A percentile compares a stretch with the other conserved stretches of the same genome.
phyloP scores from a whole-genome alignment of 1,140 invertebrate genomes.

The Tetragnatha versicolor region DNA sequence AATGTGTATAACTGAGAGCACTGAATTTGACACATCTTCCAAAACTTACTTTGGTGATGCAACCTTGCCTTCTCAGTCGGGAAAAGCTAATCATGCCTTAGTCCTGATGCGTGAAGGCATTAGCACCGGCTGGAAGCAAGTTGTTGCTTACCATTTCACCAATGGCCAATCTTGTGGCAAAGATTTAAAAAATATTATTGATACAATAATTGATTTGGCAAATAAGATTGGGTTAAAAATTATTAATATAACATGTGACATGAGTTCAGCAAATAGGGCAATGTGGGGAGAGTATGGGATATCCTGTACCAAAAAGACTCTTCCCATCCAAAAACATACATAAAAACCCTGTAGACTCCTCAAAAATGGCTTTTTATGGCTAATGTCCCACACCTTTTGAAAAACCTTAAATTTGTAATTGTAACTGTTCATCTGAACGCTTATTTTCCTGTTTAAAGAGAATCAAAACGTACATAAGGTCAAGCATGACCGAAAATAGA shows the following conservation, averaged over 20 bases:
- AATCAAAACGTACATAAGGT: no score
- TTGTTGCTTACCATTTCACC: slow-evolving; percentile 1
- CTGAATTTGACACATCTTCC: not conserved
- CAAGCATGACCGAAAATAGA: no score
- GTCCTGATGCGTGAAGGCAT: not conserved
- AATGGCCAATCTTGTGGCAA: not conserved
- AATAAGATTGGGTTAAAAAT: not conserved
- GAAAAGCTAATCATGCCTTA: not conserved
- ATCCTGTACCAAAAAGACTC: not conserved
- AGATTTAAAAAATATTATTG: not conserved
- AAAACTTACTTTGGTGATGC: not conserved
- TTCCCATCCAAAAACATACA: no score
- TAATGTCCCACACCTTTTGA: slow-evolving; percentile 1
- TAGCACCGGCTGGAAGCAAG: not conserved
- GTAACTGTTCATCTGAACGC: no score
- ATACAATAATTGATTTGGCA: not conserved
- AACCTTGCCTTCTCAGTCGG: not conserved
- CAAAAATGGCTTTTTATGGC: not conserved
- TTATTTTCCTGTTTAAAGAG: no score
- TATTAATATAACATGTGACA: not conserved
- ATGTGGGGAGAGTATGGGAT: not conserved
- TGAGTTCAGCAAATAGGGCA: not conserved
- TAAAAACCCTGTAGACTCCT: not conserved
- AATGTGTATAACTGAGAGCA: slow-evolving; percentile 1
- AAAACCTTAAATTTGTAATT: slow-evolving; percentile 13